A percentile compares a stretch with the other conserved stretches of the same genome.
These are phyloP conservation scores for Pomacea canaliculata DNA, from an alignment of 2,888 invertebrate genomes.

Conservation along the genomic window DNA sequence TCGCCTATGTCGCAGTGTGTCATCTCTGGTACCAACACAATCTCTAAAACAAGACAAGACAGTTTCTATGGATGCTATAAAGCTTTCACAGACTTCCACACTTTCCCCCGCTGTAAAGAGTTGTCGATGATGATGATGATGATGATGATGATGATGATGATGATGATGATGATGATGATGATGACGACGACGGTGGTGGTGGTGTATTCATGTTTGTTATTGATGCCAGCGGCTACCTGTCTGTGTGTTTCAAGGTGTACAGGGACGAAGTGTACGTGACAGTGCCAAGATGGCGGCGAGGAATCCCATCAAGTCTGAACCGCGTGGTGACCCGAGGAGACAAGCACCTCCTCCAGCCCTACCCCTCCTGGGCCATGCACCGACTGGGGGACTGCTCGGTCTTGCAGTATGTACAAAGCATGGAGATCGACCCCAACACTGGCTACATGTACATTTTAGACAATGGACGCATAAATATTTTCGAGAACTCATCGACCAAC, in stretches of 20 bases:
- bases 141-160: too few relatives aligned
- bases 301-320: constrained; percentile 53
- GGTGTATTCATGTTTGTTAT: too few relatives aligned
- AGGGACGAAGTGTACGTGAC: constrained; percentile 49
- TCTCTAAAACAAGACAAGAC: too few relatives aligned
- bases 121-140: too few relatives aligned
- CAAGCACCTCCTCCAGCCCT: constrained; percentile 41
- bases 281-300: constrained; percentile 48
- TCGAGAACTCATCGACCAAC: neutral
- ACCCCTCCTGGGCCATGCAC: constrained; percentile 52
- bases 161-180: too few relatives aligned
- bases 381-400: constrained; percentile 49
- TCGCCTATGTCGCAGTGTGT: too few relatives aligned
- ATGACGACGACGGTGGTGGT: too few relatives aligned
- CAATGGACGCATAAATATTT: constrained; percentile 37
- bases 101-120: too few relatives aligned
- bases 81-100: too few relatives aligned
- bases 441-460: constrained; percentile 59
- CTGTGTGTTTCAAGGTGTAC: constrained; percentile 31
- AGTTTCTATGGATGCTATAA: too few relatives aligned
- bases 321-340: constrained; percentile 37
- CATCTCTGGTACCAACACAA: too few relatives aligned
- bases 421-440: constrained; percentile 57
- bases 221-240: too few relatives aligned
- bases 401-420: constrained; percentile 57